phyloP scores from a whole-genome alignment of 2,113 vertebrate genomes.

The Tachysurus vachellii region DNA sequence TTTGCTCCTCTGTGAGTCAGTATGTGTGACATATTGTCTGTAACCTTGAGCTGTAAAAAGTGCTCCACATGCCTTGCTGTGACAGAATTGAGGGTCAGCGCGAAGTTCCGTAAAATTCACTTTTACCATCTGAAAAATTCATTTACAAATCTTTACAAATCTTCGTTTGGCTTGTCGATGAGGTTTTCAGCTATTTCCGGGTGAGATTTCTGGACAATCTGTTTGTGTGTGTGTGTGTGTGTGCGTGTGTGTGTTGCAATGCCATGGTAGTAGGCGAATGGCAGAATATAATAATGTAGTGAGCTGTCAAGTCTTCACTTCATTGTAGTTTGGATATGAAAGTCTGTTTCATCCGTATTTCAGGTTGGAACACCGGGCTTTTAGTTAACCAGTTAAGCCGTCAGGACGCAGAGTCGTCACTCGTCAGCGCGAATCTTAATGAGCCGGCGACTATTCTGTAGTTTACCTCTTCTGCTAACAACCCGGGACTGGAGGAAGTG shows the following conservation, averaged over 20 bases:
- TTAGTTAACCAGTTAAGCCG: slow-evolving; percentile 30
- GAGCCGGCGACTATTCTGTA: not conserved
- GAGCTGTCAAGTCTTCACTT: not conserved
- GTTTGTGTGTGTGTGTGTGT: not conserved
- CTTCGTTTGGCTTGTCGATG: not conserved
- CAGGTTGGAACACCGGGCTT: not conserved
- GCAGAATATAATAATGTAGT: not conserved
- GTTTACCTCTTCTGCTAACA: not conserved
- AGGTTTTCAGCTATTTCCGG: not conserved
- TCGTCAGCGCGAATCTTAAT: slow-evolving; percentile 19
- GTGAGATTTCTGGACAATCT: not conserved
- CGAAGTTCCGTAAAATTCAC: slow-evolving; percentile 29
- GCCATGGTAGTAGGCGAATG: not conserved
- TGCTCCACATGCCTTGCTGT: slow-evolving; percentile 38
- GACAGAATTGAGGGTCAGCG: slow-evolving; percentile 7
- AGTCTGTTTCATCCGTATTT: slow-evolving; percentile 39
- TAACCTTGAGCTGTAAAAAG: slow-evolving; percentile 37
- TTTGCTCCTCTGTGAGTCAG: not conserved
- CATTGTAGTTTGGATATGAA: slow-evolving; percentile 3
- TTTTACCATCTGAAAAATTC: slow-evolving; percentile 18
- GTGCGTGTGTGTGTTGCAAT: not conserved
- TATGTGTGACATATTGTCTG: slow-evolving; percentile 24
- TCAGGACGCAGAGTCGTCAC: slow-evolving; percentile 29
- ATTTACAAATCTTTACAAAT: slow-evolving; percentile 44
- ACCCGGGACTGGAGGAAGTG: not conserved